Evolutionary conservation across 2,888 invertebrate species (phyloP), one percentile per base, ranked within the genome.

Genomic region (Lutraria lutraria): DNA sequence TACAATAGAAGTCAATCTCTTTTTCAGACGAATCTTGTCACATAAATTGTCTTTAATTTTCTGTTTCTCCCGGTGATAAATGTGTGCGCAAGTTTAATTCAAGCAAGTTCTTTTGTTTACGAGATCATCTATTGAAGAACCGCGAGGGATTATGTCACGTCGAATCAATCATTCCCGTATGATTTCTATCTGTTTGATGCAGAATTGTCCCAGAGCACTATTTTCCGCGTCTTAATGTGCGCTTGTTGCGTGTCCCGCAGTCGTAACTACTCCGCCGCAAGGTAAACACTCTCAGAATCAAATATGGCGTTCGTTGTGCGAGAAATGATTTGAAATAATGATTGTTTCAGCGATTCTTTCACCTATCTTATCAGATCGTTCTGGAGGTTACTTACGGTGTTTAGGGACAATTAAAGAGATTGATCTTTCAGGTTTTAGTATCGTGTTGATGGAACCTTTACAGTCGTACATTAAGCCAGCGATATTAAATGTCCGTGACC

Each of bases 401-500:
- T 88, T 85, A 85, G 85, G 88, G 88, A 88, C 82, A 85, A 85
- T 85, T 88, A 86, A 86, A 88, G 88, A 86, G 88, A 88, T 88
- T 85, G 88, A 88, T 88, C 88, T 82, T 83, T 52, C 25, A 29
- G 79, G 79, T 82, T 43, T 82, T 81, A 86, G 76, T 85, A 82
- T 68, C 79, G 81, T 83, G 76, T 76, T 72, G 82, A 83, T 89
- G 85, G 88, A 85, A 79, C 63, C 82, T 85, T 89, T 76, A 89
- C 85, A 83, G 83, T 76, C 76, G 85, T 85, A 87, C 76, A 89
- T 85, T 85, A 87, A 79, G 83, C 43, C 29, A 29, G 43, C 25
- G 52, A 63, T 87, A 87, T 87, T 87, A 87, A 84, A 87, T 76
- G 76, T 72, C 81, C 89, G 87, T 89, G 88, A 87, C 88, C 34